Percentiles rank a stretch among this genome's conserved stretches.
Conservation (phyloP, 2,888 invertebrate genomes). For the Nephrotoma appendiculata region DNA sequence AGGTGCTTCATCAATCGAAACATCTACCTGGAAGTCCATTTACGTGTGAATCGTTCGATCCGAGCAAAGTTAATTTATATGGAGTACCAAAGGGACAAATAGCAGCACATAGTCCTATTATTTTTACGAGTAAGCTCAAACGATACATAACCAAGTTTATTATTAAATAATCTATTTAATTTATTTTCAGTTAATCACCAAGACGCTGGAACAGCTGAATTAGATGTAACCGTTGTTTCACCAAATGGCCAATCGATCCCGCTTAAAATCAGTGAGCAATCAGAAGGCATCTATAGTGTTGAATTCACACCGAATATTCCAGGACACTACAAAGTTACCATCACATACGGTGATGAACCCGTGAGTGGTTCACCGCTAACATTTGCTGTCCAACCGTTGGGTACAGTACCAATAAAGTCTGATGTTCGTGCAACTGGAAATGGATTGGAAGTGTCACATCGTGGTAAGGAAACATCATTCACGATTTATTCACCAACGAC, state of each 20-base stretch:
- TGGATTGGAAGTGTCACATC: constrained; percentile 51
- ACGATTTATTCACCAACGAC: constrained; percentile 39
- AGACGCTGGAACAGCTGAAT: constrained; percentile 69
- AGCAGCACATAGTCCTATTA: constrained; percentile 68
- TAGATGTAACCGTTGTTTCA: constrained; percentile 77
- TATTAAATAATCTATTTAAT: neutral
- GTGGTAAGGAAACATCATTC: constrained; percentile 56
- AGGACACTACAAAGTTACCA: constrained; percentile 46
- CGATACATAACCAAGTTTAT: neutral
- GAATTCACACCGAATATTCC: constrained; percentile 75
- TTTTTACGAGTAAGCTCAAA: constrained; percentile 52
- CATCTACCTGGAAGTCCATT: constrained; percentile 88
- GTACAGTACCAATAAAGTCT: constrained; percentile 28
- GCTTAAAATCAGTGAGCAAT: constrained; percentile 56
- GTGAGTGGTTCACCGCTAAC: constrained; percentile 39
- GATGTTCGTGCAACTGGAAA: constrained; percentile 48
- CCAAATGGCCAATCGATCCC: constrained; percentile 74
- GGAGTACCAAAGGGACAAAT: constrained; percentile 61
- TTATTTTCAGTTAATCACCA: constrained; percentile 51
- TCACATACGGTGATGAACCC: constrained; percentile 52
- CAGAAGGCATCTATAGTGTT: constrained; percentile 55
- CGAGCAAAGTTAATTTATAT: constrained; percentile 63
- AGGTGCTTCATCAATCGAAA: constrained; percentile 80
- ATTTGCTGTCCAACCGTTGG: constrained; percentile 45
- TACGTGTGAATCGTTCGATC: constrained; percentile 83